These are phyloP conservation scores for Odontophorus gujanensis DNA, from an alignment of 2,113 vertebrate genomes.

Conservation along the genomic window DNA sequence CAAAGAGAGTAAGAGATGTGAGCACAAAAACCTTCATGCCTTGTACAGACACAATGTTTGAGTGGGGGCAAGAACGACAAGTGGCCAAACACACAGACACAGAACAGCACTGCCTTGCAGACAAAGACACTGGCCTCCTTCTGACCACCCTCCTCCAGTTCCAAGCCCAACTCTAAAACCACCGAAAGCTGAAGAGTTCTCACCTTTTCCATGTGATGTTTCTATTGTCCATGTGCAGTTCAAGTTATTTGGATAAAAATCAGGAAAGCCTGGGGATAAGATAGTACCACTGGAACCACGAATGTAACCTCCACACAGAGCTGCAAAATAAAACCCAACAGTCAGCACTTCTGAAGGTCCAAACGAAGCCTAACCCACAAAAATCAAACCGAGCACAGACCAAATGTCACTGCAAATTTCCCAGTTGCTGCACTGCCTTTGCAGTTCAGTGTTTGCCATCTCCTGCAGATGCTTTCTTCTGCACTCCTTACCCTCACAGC, in stretches of 20 bases:
- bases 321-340: slow-evolving; percentile 50
- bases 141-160: not conserved
- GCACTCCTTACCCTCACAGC: slow-evolving; percentile 88
- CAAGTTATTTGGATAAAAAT: slow-evolving; percentile 98
- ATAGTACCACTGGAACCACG: slow-evolving; percentile 93
- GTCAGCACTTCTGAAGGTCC: not conserved
- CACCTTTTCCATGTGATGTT: slow-evolving; percentile 97
- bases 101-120: not conserved
- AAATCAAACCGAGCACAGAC: rapidly evolving
- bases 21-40: not conserved
- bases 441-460: rapidly evolving
- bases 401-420: rapidly evolving
- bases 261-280: slow-evolving; percentile 95
- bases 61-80: not conserved
- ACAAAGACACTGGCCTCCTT: not conserved
- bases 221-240: slow-evolving; percentile 99
- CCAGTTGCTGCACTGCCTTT: not conserved
- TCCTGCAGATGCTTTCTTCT: not conserved
- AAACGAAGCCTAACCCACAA: not conserved
- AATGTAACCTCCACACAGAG: slow-evolving; percentile 96
- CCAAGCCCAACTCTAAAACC: not conserved
- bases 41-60: not conserved
- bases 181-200: not conserved
- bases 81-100: not conserved
- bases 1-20: not conserved